Evolutionary conservation across 2,113 vertebrate genomes (phyloP).

Genomic region (Pogonocichla stellata): DNA sequence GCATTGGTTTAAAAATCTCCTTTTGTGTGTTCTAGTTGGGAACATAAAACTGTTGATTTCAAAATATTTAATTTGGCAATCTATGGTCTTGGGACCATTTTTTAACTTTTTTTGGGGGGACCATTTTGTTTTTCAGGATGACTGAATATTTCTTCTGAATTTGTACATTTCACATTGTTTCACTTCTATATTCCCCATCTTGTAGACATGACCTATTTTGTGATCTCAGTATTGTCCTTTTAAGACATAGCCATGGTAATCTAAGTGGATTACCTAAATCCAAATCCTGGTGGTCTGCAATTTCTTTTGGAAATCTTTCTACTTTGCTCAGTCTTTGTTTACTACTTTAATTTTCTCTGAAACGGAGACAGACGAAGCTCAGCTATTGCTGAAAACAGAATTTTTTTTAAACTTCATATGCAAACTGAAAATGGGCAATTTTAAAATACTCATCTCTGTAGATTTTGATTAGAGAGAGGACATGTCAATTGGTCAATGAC

Average conservation of each 20-base stretch:
- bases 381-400: slow-evolving; percentile 13
- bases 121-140: background rate
- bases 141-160: background rate
- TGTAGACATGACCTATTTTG: slow-evolving; percentile 74
- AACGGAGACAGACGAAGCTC: background rate
- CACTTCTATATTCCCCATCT: slow-evolving; percentile 6
- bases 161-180: slow-evolving; percentile 24
- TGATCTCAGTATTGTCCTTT: slow-evolving; percentile 73
- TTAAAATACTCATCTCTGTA: background rate
- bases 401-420: background rate
- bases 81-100: accelerated
- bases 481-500: background rate
- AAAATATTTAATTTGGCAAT: background rate
- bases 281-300: slow-evolving; percentile 76
- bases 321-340: slow-evolving; percentile 66
- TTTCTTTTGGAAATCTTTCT: slow-evolving; percentile 74
- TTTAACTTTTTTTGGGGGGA: too few species aligned
- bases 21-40: background rate
- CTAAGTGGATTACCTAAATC: slow-evolving; percentile 82
- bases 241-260: slow-evolving; percentile 76
- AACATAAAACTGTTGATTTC: background rate
- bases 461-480: background rate
- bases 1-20: background rate
- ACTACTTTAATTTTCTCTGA: slow-evolving; percentile 47
- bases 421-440: background rate